Evolutionary conservation across 1,140 invertebrate species (phyloP).

Genomic region (Scaptodrosophila lebanonensis): DNA sequence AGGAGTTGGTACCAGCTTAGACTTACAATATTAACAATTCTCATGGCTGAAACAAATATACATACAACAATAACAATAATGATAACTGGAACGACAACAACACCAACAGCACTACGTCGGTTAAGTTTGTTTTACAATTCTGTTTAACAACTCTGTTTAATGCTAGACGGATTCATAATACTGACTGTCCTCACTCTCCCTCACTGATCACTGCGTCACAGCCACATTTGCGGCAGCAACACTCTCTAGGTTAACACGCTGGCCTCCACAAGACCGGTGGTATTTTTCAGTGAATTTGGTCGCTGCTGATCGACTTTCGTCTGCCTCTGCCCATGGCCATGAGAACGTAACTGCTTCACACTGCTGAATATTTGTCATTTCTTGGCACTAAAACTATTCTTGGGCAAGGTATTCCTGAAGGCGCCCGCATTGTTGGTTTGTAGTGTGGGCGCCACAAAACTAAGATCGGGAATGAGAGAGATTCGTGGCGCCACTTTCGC

Average conservation of each 20-base stretch:
- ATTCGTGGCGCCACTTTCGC: conserved; percentile 76
- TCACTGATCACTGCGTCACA: neutral
- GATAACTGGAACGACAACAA: too few species aligned
- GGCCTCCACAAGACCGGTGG: too few species aligned
- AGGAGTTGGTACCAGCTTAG: too few species aligned
- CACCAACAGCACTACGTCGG: conserved; percentile 16
- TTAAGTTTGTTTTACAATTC: conserved; percentile 11
- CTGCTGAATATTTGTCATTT: conserved; percentile 63
- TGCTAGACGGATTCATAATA: conserved; percentile 72
- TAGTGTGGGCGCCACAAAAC: conserved; percentile 77
- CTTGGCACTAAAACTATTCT: conserved; percentile 65
- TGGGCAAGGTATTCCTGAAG: conserved; percentile 63
- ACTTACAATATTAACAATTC: too few species aligned
- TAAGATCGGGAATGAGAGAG: conserved; percentile 77
- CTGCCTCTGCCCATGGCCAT: conserved; percentile 24
- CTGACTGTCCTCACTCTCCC: conserved; percentile 35
- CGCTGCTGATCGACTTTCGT: conserved; percentile 1
- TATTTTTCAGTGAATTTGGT: conserved; percentile 13
- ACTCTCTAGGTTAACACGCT: conserved; percentile 46
- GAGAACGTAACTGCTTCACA: neutral
- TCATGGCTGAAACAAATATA: too few species aligned
- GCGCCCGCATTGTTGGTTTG: conserved; percentile 62
- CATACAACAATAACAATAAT: conserved; percentile 21
- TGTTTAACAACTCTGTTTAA: conserved; percentile 30
- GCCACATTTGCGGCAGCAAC: too few species aligned